Evolutionary conservation across 37 sponge, comb jelly and placozoan species (phyloP), one percentile per base, ranked within the genome.

Genomic region (Oopsacas minuta): DNA sequence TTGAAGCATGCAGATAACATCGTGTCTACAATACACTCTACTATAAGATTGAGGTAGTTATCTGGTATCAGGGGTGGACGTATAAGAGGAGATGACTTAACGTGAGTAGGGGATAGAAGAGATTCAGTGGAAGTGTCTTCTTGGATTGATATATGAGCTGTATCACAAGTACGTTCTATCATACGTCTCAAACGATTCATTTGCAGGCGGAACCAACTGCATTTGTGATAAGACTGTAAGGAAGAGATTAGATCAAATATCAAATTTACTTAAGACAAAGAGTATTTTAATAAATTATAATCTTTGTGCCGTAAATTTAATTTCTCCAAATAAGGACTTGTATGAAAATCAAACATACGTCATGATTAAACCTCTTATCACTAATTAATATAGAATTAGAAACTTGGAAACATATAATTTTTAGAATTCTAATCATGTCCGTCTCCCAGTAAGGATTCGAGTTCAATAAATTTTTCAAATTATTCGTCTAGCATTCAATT

Each of bases 131-230:
- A 34, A 3, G 75, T n/a, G 30, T 10, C 30, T 12, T 61, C 75
- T 61, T n/a, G 3, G 20, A 61, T 5, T 10, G 28, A 5, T 25
- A 61, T 61, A 12, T 61, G 75, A 61, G 75, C 75, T 3, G 75
- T 61, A 3, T 25, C 75, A 12, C 75, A 61, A n/a, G 75, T 61
- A 34, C 75, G 75, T 34, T 61, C 75, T 61, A 61, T 61, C 75
- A 61, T 61, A 34, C 75, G 75, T n/a, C 75, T 3, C 1, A 61
- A 12, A 61, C 75, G 75, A 61, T 61, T 61, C 75, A 61, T 61
- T n/a, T 61, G 75, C 75, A 61, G 75, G 7, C 75, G 75, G 75
- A 61, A 61, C 75, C 75, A 61, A 12, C 75, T 32, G 75, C 75
- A 61, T 61, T 61, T 61, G 75, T 61, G 75, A 34, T 61, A 61